Conservation (phyloP, 2,888 invertebrate genomes). For the Drosophila histrio region DNA sequence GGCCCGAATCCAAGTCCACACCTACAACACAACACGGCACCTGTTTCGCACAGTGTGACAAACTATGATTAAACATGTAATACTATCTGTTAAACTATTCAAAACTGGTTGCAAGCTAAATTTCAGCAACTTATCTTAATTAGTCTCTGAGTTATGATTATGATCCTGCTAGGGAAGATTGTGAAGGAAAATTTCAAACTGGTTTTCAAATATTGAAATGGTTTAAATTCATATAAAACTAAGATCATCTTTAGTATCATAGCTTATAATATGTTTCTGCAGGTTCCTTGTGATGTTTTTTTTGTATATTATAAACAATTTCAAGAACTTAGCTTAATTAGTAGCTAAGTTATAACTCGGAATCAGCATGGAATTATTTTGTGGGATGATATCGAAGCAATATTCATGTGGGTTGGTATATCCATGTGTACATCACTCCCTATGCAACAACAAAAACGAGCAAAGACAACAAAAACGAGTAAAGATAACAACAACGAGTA, state of each 20-base stretch:
- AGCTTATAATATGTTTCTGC: not conserved
- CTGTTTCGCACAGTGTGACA: slow-evolving; percentile 43
- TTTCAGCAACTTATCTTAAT: too few species aligned
- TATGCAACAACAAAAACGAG: too few species aligned
- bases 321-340: not conserved
- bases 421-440: too few species aligned
- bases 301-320: not conserved
- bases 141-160: not conserved
- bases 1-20: slow-evolving; percentile 37
- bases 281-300: not conserved
- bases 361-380: too few species aligned
- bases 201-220: not conserved
- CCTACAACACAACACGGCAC: slow-evolving; percentile 27
- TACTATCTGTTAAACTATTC: too few species aligned
- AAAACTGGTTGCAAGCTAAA: too few species aligned
- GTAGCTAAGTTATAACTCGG: too few species aligned
- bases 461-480: too few species aligned
- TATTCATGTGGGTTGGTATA: too few species aligned
- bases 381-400: too few species aligned
- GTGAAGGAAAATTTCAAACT: not conserved
- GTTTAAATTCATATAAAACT: not conserved
- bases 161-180: not conserved
- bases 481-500: too few species aligned
- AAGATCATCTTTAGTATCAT: not conserved
- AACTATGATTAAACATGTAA: not conserved